Base-by-base conservation (phyloP, 2,888 invertebrate species). In the Volucella zonaria region DNA sequence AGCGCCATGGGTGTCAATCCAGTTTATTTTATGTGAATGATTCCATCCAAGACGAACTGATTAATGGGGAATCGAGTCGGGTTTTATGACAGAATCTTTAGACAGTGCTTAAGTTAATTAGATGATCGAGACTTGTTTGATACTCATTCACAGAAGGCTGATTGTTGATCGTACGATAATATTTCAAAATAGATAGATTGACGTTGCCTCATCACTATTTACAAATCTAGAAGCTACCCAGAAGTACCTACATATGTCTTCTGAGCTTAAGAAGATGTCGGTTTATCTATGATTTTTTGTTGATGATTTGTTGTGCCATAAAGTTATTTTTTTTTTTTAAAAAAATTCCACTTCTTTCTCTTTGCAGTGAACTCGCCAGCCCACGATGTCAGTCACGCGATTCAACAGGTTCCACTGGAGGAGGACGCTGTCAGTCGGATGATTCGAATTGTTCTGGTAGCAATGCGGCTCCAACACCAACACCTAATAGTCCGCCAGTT, bases 341-440 rank as follows among this genome's bases (percentile, higher is more conserved):
- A 18, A n/a, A n/a, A 23, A 14, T 6, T 11, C 1, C 6, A 23
- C 12, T 42, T 31, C 18, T 18, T 52, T 85, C 43, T 93, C 93
- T 92, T 94, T 94, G 15, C 94, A 96, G 96, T 93, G 96, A 96
- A 92, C 92, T 93, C 89, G 90, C 92, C 76, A 96, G 95, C 92
- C 96, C 96, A 87, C 94, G 96, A 90, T 96, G 96, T 92, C 95
- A 96, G 88, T 96, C 96, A 75, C 94, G 96, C 89, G 96, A 96
- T 90, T 96, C 96, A 78, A 91, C 91, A 0, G 95, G 94, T 87
- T 95, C 88, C 3, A 89, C 88, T 8, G 93, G 93, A 61, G 95
- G 95, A 87, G 95, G 94, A 86, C 94, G 96, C 87, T 96, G 96
- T 92, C 95, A 96, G 82, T 95, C 95, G 76, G 94, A 95, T 89